Evolutionary conservation across 2,888 invertebrate genomes (phyloP).

Genomic region (Timandra comae): DNA sequence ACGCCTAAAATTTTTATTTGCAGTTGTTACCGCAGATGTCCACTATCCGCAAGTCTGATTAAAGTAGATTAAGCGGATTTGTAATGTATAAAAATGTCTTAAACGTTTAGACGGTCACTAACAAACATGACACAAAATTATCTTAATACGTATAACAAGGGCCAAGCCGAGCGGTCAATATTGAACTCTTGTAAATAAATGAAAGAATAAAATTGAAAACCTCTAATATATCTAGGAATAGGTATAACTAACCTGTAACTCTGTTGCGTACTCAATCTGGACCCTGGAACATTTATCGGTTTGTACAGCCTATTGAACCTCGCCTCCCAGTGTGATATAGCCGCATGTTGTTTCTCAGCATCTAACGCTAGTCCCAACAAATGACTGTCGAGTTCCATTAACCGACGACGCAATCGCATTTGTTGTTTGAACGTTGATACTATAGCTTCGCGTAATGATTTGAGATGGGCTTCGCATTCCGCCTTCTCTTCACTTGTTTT

Average conservation of each 20-base stretch:
- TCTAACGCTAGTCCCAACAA: constrained; percentile 91
- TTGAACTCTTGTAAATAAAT: no score
- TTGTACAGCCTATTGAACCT: constrained; percentile 86
- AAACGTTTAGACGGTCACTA: no score
- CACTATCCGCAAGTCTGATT: no score
- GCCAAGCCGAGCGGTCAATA: no score
- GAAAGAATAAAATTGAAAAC: no score
- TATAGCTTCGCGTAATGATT: constrained; percentile 87
- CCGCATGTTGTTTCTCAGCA: constrained; percentile 90
- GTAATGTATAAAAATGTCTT: no score
- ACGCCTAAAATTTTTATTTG: no score
- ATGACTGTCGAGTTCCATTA: constrained; percentile 95
- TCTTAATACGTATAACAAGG: no score
- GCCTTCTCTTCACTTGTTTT: constrained; percentile 44
- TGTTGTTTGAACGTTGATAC: constrained; percentile 94
- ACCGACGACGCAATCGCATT: constrained; percentile 89
- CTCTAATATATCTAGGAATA: not conserved
- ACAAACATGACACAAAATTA: no score
- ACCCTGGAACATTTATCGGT: constrained; percentile 72
- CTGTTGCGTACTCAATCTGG: constrained; percentile 78
- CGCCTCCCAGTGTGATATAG: constrained; percentile 93
- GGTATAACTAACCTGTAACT: constrained; percentile 72
- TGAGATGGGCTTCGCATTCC: constrained; percentile 69
- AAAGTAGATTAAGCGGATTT: no score
- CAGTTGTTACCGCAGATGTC: no score